Evolutionary conservation across 2,113 vertebrate species (phyloP).

Genomic region (Passer domesticus): DNA sequence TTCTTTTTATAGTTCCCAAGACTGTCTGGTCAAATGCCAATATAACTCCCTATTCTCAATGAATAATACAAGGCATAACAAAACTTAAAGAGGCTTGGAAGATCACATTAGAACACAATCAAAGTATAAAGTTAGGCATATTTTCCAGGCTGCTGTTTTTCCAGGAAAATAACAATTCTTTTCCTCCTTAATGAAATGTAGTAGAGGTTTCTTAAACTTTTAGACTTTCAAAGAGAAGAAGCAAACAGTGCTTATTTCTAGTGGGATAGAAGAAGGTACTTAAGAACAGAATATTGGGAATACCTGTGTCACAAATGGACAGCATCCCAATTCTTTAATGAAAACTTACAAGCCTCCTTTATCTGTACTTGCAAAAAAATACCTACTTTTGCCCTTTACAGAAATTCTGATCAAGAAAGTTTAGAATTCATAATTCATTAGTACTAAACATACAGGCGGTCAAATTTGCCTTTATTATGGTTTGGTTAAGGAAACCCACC

Average conservation of each 20-base stretch:
- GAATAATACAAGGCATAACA: not conserved
- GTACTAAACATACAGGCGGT: not conserved
- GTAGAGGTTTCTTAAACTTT: not conserved
- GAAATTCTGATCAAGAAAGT: not conserved
- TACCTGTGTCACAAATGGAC: not conserved
- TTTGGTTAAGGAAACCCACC: not conserved
- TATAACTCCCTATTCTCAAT: not conserved
- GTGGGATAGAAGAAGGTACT: not conserved
- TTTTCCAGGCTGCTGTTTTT: not conserved
- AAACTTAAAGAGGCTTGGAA: not conserved
- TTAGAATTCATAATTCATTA: not conserved
- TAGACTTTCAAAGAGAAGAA: not conserved
- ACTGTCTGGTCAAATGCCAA: not conserved
- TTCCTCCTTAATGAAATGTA: not conserved
- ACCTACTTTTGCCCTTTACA: not conserved
- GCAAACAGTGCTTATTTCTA: not conserved
- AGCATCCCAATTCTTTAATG: not conserved
- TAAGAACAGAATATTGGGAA: not conserved
- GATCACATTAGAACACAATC: not conserved
- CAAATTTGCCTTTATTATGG: not conserved
- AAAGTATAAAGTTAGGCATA: not conserved
- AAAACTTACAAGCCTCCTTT: not conserved
- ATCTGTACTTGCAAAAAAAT: not conserved
- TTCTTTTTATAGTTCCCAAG: not conserved
- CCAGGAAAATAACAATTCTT: not conserved